A percentile compares a stretch with the other conserved stretches of the same genome.
Conservation (phyloP, 2,113 vertebrate species). For the Raja brachyura region DNA sequence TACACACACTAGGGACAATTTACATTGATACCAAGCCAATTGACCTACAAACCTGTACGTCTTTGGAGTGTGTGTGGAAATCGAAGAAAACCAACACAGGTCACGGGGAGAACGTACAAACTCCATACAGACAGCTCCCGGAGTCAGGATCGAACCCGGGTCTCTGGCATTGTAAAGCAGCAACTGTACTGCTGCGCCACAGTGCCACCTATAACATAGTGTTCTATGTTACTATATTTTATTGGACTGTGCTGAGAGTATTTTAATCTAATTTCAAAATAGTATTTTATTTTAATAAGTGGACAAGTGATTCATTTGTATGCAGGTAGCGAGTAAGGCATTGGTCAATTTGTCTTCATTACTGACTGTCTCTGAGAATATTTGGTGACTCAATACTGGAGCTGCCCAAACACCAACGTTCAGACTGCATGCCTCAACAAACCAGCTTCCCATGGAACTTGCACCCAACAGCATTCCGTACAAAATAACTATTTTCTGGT, state of each 20-base stretch:
- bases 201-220: no score
- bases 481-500: constrained; percentile 23
- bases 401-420: neutral
- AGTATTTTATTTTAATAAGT: neutral
- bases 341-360: neutral
- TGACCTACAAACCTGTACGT: no score
- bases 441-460: neutral
- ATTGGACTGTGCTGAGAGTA: neutral
- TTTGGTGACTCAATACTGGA: neutral
- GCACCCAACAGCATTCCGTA: neutral
- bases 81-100: no score
- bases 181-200: no score
- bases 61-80: no score
- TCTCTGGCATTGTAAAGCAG: no score
- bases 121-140: no score
- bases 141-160: no score
- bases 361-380: neutral
- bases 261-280: neutral
- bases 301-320: neutral
- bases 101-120: no score
- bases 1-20: no score
- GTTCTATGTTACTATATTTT: neutral
- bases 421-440: neutral
- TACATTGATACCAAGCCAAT: no score
- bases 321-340: neutral